These are phyloP conservation scores for Aptenodytes patagonicus DNA, from an alignment of 2,113 vertebrate genomes.

Conservation along the genomic window DNA sequence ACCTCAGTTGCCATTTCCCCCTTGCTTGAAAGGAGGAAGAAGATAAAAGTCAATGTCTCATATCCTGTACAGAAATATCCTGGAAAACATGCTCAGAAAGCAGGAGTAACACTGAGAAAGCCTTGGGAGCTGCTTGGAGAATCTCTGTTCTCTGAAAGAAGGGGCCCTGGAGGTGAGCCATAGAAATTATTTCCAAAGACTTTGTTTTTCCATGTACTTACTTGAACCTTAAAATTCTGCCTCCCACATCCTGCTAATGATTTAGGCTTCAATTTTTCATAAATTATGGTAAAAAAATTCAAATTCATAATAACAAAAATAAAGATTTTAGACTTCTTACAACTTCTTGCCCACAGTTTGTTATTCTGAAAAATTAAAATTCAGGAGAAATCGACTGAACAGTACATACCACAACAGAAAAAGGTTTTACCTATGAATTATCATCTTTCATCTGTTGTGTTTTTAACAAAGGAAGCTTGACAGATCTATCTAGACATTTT, in stretches of 20 bases:
- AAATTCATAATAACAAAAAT: not conserved
- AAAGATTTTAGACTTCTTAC: not conserved
- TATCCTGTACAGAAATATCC: not conserved
- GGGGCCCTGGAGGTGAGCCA: not conserved
- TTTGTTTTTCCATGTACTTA: not conserved
- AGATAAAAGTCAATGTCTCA: not conserved
- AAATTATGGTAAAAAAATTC: not conserved
- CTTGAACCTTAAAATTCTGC: not conserved
- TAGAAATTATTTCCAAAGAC: not conserved
- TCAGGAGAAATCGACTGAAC: not conserved
- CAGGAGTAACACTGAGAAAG: not conserved
- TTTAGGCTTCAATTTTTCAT: not conserved
- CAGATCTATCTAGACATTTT: not conserved
- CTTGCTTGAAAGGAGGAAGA: not conserved
- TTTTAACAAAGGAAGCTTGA: slow-evolving; percentile 8
- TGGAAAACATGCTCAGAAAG: not conserved
- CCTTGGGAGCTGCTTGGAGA: not conserved
- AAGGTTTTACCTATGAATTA: not conserved
- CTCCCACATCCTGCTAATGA: not conserved
- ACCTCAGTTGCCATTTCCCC: not conserved
- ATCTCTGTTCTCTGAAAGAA: not conserved
- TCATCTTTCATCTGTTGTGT: not conserved
- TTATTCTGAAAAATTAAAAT: not conserved
- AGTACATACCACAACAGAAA: not conserved
- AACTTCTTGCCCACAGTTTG: not conserved